phyloP scores from a whole-genome alignment of 2,113 vertebrate genomes.

The Spermophilus dauricus region DNA sequence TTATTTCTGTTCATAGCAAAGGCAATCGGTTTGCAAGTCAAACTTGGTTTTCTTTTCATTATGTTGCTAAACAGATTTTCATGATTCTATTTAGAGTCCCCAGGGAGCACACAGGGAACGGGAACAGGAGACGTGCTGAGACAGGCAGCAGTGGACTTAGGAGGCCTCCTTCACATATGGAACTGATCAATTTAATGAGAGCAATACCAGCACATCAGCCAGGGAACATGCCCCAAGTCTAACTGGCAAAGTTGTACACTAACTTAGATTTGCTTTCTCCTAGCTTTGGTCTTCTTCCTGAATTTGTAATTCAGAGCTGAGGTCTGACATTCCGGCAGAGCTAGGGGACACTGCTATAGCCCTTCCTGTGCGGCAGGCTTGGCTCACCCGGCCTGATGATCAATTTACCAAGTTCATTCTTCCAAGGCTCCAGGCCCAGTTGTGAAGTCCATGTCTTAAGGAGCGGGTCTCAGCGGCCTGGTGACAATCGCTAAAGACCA shows the following conservation, averaged over 20 bases:
- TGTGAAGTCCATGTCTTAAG: not conserved
- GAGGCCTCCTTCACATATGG: not conserved
- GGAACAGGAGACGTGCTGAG: constrained; percentile 65
- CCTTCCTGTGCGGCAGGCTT: not conserved
- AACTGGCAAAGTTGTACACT: not conserved
- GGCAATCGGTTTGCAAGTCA: constrained; percentile 79
- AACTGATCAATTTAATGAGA: not conserved
- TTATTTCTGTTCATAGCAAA: constrained; percentile 80
- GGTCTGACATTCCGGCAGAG: not conserved
- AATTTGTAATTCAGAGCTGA: not conserved
- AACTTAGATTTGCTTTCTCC: not conserved
- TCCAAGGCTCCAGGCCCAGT: not conserved
- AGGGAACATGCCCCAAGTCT: not conserved
- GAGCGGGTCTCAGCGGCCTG: not conserved
- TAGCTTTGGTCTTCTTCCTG: not conserved
- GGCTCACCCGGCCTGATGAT: not conserved
- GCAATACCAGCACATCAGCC: too few species aligned
- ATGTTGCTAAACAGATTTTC: constrained; percentile 80
- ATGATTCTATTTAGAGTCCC: constrained; percentile 77
- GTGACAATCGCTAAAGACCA: not conserved
- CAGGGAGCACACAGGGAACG: constrained; percentile 72
- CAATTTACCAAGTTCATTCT: not conserved
- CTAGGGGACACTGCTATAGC: not conserved
- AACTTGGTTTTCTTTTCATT: constrained; percentile 84
- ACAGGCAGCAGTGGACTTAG: not conserved